A percentile compares a stretch with the other conserved stretches of the same genome.
These are phyloP conservation scores for Tineola bisselliella DNA, from an alignment of 2,888 invertebrate species.

Conservation along the genomic window DNA sequence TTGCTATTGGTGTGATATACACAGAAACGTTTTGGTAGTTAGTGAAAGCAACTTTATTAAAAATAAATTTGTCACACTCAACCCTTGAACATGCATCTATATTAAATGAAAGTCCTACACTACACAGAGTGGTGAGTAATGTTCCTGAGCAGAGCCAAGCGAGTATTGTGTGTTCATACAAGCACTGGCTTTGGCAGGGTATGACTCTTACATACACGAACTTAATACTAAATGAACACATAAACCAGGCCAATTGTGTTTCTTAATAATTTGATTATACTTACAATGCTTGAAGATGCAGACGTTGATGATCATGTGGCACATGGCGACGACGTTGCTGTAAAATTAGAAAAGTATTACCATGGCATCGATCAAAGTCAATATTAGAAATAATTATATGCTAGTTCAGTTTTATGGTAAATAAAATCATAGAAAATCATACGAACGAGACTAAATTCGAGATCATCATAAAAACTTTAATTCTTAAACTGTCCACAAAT, in stretches of 20 bases:
- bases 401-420: slow-evolving; percentile 32
- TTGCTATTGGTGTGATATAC: too few relatives aligned
- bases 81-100: slow-evolving; percentile 50
- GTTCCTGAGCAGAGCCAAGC: slow-evolving; percentile 64
- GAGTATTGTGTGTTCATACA: slow-evolving; percentile 36
- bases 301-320: too few relatives aligned
- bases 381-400: too few relatives aligned
- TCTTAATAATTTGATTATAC: too few relatives aligned
- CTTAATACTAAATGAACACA: too few relatives aligned
- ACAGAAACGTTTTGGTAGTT: too few relatives aligned
- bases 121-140: slow-evolving; percentile 56
- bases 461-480: slow-evolving; percentile 32
- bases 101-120: slow-evolving; percentile 47
- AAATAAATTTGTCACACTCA: slow-evolving; percentile 57
- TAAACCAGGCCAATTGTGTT: too few relatives aligned
- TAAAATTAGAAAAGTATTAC: too few relatives aligned
- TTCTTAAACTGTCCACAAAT: not conserved
- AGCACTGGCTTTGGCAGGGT: slow-evolving; percentile 66
- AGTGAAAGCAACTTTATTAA: too few relatives aligned
- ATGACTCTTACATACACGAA: not conserved
- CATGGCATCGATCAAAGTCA: too few relatives aligned
- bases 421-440: slow-evolving; percentile 44
- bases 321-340: too few relatives aligned
- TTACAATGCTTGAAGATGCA: too few relatives aligned
- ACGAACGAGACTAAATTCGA: slow-evolving; percentile 47